A percentile compares a stretch with the other conserved stretches of the same genome.
Conservation (phyloP, 2,797 vertebrate species). For the Gymnoscopelus braueri region DNA sequence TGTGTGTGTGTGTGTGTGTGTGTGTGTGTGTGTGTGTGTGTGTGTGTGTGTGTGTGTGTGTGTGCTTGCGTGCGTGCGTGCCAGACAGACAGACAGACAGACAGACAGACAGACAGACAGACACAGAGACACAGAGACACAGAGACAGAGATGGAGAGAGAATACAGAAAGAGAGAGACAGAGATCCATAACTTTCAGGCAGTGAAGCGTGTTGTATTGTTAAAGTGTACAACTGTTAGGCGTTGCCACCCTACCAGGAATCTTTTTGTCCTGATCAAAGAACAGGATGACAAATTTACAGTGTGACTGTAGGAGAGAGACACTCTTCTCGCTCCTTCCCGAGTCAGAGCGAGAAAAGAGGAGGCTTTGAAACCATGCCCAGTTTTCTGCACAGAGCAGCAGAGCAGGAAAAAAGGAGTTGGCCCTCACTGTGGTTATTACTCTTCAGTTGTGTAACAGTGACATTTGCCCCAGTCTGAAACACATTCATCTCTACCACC, state of each 20-base stretch:
- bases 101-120: background rate
- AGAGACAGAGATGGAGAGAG: background rate
- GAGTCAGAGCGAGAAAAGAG: slow-evolving; percentile 67
- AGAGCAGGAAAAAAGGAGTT: slow-evolving; percentile 42
- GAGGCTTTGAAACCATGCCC: slow-evolving; percentile 68
- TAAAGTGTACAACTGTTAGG: background rate
- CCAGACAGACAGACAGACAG: background rate
- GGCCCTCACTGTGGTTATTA: slow-evolving; percentile 61
- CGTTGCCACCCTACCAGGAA: slow-evolving; percentile 18
- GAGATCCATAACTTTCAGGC: slow-evolving; percentile 13
- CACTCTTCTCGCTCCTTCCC: slow-evolving; percentile 36
- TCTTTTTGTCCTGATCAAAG: slow-evolving; percentile 34
- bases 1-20: slow-evolving; percentile 16
- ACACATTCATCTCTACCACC: slow-evolving; percentile 63
- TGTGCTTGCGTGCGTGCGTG: slow-evolving; percentile 2
- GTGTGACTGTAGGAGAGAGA: slow-evolving; percentile 44
- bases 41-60: slow-evolving; percentile 4
- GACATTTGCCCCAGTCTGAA: slow-evolving; percentile 63
- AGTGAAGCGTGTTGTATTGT: background rate
- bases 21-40: background rate
- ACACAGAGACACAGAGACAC: background rate
- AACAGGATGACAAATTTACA: slow-evolving; percentile 51
- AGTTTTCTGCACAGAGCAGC: slow-evolving; percentile 56
- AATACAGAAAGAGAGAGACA: slow-evolving; percentile 4
- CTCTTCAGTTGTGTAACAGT: slow-evolving; percentile 68